phyloP scores from a whole-genome alignment of 2,888 invertebrate species.

The Rhingia campestris region DNA sequence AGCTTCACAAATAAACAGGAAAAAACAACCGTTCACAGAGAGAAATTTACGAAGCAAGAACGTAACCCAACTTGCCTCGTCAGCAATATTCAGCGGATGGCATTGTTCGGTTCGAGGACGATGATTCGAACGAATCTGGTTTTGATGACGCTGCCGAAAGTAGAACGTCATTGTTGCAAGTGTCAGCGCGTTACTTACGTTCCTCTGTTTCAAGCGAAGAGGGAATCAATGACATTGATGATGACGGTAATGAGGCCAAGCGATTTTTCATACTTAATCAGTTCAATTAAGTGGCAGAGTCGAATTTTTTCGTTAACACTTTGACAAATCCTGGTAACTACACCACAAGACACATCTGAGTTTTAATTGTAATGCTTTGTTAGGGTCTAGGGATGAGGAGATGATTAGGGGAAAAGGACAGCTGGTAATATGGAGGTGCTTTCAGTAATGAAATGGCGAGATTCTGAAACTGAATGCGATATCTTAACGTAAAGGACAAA shows the following conservation, averaged over 20 bases:
- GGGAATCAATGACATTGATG: conserved; percentile 19
- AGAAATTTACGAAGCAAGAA: conserved; percentile 10
- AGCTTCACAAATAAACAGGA: conserved; percentile 54
- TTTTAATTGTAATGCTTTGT: too few species aligned
- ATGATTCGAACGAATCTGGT: conserved; percentile 48
- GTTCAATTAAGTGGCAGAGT: too few species aligned
- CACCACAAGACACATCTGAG: too few species aligned
- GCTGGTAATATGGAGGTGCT: too few species aligned
- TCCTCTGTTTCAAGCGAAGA: not conserved
- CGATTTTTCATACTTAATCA: too few species aligned
- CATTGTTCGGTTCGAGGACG: conserved; percentile 62
- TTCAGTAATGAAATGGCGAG: too few species aligned
- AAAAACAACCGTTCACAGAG: conserved; percentile 45
- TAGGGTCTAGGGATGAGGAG: too few species aligned
- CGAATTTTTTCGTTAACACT: too few species aligned
- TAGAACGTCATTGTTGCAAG: conserved; percentile 50
- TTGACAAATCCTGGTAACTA: too few species aligned
- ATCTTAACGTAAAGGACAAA: too few species aligned
- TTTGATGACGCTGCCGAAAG: conserved; percentile 65
- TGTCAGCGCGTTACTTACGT: conserved; percentile 47
- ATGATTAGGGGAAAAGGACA: too few species aligned
- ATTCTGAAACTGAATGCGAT: too few species aligned
- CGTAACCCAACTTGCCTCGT: conserved; percentile 43
- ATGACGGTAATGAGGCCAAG: conserved; percentile 2
- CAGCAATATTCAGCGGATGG: conserved; percentile 41